Conservation (phyloP, 2,888 invertebrate species). For the Strigamia transsilvanica region DNA sequence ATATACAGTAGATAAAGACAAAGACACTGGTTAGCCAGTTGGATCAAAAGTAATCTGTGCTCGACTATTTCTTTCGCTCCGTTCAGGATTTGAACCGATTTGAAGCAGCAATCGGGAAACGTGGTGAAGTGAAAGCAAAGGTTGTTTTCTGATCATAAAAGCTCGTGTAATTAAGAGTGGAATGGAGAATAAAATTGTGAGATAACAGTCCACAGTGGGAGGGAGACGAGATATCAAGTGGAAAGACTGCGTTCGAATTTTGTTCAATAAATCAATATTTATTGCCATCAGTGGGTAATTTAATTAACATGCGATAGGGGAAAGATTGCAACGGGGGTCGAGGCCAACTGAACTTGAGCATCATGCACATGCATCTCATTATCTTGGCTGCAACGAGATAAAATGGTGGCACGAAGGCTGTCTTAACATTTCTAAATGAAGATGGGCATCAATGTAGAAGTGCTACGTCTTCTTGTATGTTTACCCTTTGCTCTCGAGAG, state of each 20-base stretch:
- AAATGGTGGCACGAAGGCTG: not conserved
- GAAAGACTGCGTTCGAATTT: constrained; percentile 24
- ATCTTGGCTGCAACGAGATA: constrained; percentile 12
- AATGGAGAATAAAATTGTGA: constrained; percentile 27
- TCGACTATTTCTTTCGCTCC: not conserved
- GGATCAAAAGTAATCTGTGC: not conserved
- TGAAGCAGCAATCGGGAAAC: not conserved
- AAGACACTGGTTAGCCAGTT: not conserved
- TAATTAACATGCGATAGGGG: constrained; percentile 27
- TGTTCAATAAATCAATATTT: constrained; percentile 10
- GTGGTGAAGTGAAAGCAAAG: constrained; percentile 19
- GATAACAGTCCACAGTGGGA: constrained; percentile 7
- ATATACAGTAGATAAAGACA: no score
- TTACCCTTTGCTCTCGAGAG: not conserved
- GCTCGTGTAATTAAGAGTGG: constrained; percentile 31
- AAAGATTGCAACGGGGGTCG: constrained; percentile 8
- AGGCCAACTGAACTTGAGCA: not conserved
- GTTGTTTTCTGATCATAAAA: constrained; percentile 34
- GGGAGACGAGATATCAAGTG: not conserved
- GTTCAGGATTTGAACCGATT: not conserved
- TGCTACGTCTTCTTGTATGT: not conserved
- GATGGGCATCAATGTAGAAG: not conserved
- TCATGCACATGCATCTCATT: constrained; percentile 30
- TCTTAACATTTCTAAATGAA: constrained; percentile 9
- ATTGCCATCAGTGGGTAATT: constrained; percentile 19